Percentiles rank a stretch among this genome's conserved stretches.
Conservation (phyloP, 2,797 vertebrate species). For the Sebastes jordani region DNA sequence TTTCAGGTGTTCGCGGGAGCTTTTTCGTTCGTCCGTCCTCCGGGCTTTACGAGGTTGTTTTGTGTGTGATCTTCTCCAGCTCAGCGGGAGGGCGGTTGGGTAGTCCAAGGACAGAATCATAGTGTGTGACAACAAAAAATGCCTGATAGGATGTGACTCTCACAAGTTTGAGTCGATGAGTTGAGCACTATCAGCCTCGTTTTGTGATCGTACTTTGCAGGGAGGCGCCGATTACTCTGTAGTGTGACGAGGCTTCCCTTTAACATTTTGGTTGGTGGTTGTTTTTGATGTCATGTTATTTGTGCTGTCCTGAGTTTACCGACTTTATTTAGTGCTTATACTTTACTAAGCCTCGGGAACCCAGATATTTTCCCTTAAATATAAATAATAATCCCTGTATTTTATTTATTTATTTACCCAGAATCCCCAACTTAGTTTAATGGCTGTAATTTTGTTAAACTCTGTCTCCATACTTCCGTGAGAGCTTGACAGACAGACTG, state of each 20-base stretch:
- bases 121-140: constrained; percentile 25
- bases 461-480: not conserved
- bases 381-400: no score
- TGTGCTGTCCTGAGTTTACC: not conserved
- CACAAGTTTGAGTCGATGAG: constrained; percentile 16
- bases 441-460: not conserved
- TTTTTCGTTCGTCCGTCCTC: constrained; percentile 33
- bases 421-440: not conserved
- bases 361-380: not conserved
- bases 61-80: constrained; percentile 53
- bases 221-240: not conserved
- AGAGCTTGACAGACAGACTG: not conserved
- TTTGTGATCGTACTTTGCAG: constrained; percentile 1
- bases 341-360: not conserved
- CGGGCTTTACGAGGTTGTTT: constrained; percentile 51
- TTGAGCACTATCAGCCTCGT: not conserved
- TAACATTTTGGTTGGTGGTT: not conserved
- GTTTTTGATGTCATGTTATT: not conserved
- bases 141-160: constrained; percentile 20
- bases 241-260: not conserved
- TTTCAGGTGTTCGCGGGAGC: constrained; percentile 66
- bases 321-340: not conserved
- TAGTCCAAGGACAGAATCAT: constrained; percentile 48
- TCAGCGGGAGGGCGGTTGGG: constrained; percentile 21
- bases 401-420: no score